These are phyloP conservation scores for Cydia splendana DNA, from an alignment of 1,140 invertebrate species.

Conservation along the genomic window DNA sequence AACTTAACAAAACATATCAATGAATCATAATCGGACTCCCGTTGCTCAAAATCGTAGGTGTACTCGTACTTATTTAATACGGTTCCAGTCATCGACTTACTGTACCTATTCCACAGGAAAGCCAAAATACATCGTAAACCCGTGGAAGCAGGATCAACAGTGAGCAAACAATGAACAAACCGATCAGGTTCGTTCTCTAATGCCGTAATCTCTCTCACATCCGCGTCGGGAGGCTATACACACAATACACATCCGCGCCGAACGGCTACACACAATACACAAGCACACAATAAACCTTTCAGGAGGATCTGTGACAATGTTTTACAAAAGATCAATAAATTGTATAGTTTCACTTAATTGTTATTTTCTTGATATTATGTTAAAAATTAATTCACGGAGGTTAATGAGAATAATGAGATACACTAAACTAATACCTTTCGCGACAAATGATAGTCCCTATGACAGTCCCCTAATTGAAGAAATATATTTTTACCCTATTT, in stretches of 20 bases:
- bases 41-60: not conserved
- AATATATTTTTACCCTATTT: no score
- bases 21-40: no score
- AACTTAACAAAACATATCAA: no score
- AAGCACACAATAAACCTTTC: not conserved
- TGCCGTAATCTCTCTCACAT: conserved; percentile 4
- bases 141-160: not conserved
- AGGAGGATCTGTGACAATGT: not conserved
- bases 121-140: conserved; percentile 4
- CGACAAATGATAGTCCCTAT: no score
- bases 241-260: not conserved
- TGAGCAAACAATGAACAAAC: not conserved
- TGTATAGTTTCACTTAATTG: no score
- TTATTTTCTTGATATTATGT: no score
- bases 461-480: no score
- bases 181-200: not conserved
- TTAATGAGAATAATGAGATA: no score
- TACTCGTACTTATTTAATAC: not conserved
- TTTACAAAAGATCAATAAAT: not conserved
- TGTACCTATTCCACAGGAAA: not conserved
- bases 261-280: not conserved
- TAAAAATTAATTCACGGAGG: no score
- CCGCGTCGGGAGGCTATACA: not conserved
- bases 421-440: no score
- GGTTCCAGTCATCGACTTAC: not conserved